Base-by-base conservation (phyloP, 92 coral and sea anemone species). In the Epizoanthus illoricatus region DNA sequence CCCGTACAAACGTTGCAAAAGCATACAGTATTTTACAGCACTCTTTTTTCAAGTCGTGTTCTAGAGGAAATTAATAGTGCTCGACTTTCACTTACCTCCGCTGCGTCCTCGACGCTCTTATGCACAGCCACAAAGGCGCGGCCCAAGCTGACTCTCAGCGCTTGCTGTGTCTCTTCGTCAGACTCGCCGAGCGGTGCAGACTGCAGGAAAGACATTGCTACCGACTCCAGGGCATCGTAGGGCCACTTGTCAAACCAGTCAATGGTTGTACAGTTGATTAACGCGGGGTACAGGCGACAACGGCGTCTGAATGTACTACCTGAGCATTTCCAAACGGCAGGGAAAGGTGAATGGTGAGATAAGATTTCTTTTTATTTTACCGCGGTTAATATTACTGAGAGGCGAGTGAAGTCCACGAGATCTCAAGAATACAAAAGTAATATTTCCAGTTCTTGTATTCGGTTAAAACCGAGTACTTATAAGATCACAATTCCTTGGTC, bases 241-340 rank as follows among this genome's bases (percentile, higher is more conserved):
- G 98, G 97, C 98, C 98, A 95, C 58, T 90, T 90, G 75, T 95
- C 97, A 75, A 89, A 95, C 98, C 98, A 95, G 73, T 95, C 98
- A 47, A 95, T 95, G 0, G 97, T 91, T 70, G 97, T 93, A 28
- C 97, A 93, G 88, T 95, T 95, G 74, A 95, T 93, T 33, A 95
- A 80, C 40, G 97, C 87, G 41, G 98, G 98, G 76, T 95, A 95
- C 66, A 91, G 92, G 63, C 97, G 97, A 64, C 97, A 93, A 56
- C 92, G 91, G 7, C 90, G 95, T 6, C 98, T 89, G 73, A 95
- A 95, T 66, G 88, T 84, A 8, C 36, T 78, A 24, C 82, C 82
- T 78, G 71, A 19, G 40, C 21, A 42, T 11, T 52, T 61, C 5
- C 11, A 39, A 39, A 39, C 18, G 52, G 0, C 10, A 57, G 13